Evolutionary conservation across 2,888 invertebrate species (phyloP).

Genomic region (Caenorhabditis macrosperma): DNA sequence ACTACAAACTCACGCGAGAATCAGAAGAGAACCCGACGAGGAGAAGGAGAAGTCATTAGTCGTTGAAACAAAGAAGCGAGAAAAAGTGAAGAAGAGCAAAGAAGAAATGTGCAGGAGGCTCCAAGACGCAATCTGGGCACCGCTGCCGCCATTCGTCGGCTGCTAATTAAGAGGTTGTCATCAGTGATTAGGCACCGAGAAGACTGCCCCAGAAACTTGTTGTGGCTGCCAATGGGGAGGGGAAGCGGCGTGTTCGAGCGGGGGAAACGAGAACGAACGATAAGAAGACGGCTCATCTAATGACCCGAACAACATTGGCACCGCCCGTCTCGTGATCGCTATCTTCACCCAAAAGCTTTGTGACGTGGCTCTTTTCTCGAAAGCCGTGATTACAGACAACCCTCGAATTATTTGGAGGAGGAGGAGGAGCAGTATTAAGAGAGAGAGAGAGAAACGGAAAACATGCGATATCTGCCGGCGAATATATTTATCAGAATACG

Average conservation of each 20-base stretch:
- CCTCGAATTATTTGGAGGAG: background rate
- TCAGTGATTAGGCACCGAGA: constrained; percentile 44
- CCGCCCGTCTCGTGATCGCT: background rate
- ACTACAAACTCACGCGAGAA: constrained; percentile 1
- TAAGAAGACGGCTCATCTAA: too few relatives aligned
- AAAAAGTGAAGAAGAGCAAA: constrained; percentile 1
- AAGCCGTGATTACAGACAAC: background rate
- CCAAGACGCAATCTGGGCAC: background rate
- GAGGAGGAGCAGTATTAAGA: background rate
- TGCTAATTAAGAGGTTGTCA: constrained; percentile 56
- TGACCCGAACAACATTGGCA: background rate
- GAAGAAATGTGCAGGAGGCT: background rate
- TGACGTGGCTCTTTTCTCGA: background rate
- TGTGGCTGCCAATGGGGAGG: background rate
- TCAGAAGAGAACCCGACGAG: background rate
- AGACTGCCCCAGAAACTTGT: background rate
- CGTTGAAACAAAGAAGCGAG: background rate
- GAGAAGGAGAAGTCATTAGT: constrained; percentile 9
- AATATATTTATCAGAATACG: constrained; percentile 13
- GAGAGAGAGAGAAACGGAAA: background rate
- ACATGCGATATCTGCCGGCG: constrained; percentile 7
- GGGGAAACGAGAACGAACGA: background rate
- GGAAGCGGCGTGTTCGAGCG: background rate
- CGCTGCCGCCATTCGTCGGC: background rate
- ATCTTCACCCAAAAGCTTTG: background rate